Base-by-base conservation (phyloP, 2,113 vertebrate species). In the Orycteropus afer region DNA sequence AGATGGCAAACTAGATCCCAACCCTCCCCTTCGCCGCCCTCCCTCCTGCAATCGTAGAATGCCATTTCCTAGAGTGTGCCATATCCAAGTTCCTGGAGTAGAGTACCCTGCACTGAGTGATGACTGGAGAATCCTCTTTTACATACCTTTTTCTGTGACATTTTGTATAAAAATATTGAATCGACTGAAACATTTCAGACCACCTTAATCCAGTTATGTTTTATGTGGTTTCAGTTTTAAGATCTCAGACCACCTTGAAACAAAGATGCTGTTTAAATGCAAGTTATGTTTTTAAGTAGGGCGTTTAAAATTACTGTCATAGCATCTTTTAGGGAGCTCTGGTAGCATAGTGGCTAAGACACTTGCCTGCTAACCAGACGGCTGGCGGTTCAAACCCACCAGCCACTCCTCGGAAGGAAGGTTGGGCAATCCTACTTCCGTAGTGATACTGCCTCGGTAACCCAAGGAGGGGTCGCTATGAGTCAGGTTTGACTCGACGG, bases 81-180 rank as follows among this genome's bases (percentile, higher is more conserved):
- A n/a, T n/a, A n/a, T n/a, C n/a, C n/a, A n/a, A n/a, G n/a, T 92
- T 96, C 47, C 55, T 90, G 71, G 67, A 45, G 25, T 76, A 59
- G 82, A 49, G 12, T 74, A 61, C 8, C 65, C 53, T 27, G 63
- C 17, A 40, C 42, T n/a, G 76, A 63, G 25, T 42, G 27, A 2
- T 40, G 47, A 59, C 78, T 84, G 18, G 87, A 71, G 55, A 92
- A 13, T 67, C 3, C 34, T 27, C 57, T 85, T 63, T 89, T 34
- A 45, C 34, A 83, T 17, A 42, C 8, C n/a, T 65, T 34, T 55
- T 63, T 71, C 22, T 61, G 0, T 47, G 67, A 25, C n/a, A 9
- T 37, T 57, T 71, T n/a, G 7, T 55, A 40, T 63, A 14, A 55
- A 90, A 83, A 73, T 37, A 42, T 37, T 47, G 67, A 20, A 2